A percentile compares a stretch with the other conserved stretches of the same genome.
Conservation (phyloP, 2,113 vertebrate species). For the western clawed frog (Xenopus tropicalis) region DNA sequence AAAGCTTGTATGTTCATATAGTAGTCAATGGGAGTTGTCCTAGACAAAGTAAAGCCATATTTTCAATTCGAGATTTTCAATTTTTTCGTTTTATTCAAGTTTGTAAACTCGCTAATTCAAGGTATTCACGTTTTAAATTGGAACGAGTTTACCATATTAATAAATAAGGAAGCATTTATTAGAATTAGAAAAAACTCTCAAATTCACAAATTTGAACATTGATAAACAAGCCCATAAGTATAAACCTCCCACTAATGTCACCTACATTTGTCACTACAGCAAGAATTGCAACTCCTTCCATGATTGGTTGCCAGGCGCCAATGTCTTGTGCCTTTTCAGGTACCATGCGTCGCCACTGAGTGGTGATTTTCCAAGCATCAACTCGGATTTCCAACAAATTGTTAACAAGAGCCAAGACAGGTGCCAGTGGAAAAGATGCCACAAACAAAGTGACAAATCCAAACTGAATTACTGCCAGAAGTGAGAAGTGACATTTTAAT, state of each 20-base stretch:
- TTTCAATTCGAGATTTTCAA: too few relatives aligned
- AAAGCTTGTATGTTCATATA: too few relatives aligned
- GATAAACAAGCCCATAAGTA: too few relatives aligned
- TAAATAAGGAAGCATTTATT: too few relatives aligned
- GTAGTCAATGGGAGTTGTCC: too few relatives aligned
- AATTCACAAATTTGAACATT: too few relatives aligned
- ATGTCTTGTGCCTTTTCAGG: conserved; percentile 87
- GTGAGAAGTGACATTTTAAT: conserved; percentile 45
- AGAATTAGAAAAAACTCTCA: too few relatives aligned
- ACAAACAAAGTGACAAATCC: conserved; percentile 94
- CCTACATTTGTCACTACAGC: conserved; percentile 90
- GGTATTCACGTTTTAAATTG: too few relatives aligned
- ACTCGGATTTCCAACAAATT: conserved; percentile 88
- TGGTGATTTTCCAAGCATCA: conserved; percentile 90
- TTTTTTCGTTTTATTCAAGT: too few relatives aligned
- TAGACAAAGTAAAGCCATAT: too few relatives aligned
- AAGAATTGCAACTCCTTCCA: conserved; percentile 84
- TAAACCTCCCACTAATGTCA: background rate
- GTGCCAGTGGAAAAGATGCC: conserved; percentile 92
- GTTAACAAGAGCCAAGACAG: conserved; percentile 86
- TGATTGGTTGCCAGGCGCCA: conserved; percentile 91
- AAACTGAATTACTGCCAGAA: conserved; percentile 87
- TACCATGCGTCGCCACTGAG: conserved; percentile 83
- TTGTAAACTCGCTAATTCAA: too few relatives aligned
- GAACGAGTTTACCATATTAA: too few relatives aligned